A percentile compares a stretch with the other conserved stretches of the same genome.
Evolutionary conservation across 2,888 invertebrate genomes (phyloP).

Genomic region (Euphydryas editha): DNA sequence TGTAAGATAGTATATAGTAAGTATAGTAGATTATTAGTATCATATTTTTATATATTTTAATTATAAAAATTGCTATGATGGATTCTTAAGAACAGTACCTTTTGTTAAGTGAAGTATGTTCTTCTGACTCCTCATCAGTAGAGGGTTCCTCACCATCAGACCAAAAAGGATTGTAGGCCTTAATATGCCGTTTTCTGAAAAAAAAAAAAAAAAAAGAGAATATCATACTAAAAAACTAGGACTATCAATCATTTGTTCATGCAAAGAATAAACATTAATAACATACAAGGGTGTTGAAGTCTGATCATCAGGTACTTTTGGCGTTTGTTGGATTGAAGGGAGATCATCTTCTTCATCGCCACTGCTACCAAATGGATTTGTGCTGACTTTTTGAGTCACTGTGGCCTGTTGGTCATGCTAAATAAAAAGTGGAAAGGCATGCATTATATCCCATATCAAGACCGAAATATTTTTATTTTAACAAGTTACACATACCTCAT

Average conservation of each 20-base stretch:
- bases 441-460: conserved; percentile 31
- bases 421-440: conserved; percentile 37
- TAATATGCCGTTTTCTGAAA: conserved; percentile 76
- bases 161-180: conserved; percentile 89
- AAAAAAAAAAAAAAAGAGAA: conserved; percentile 37
- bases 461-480: not conserved
- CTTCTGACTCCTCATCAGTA: conserved; percentile 75
- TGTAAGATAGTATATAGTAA: no score
- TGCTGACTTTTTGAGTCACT: conserved; percentile 64
- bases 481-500: conserved; percentile 54
- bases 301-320: conserved; percentile 51
- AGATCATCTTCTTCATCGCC: conserved; percentile 84
- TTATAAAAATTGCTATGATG: conserved; percentile 8
- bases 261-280: conserved; percentile 15
- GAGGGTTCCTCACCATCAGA: conserved; percentile 87
- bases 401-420: conserved; percentile 46
- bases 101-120: no score
- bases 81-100: conserved; percentile 51
- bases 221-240: not conserved
- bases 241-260: not conserved
- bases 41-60: not conserved
- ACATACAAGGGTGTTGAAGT: conserved; percentile 64
- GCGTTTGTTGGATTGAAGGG: conserved; percentile 59
- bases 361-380: conserved; percentile 87
- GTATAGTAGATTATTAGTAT: no score